Conservation (phyloP, 2,797 vertebrate genomes). For the Hydrocynus forskahlii region DNA sequence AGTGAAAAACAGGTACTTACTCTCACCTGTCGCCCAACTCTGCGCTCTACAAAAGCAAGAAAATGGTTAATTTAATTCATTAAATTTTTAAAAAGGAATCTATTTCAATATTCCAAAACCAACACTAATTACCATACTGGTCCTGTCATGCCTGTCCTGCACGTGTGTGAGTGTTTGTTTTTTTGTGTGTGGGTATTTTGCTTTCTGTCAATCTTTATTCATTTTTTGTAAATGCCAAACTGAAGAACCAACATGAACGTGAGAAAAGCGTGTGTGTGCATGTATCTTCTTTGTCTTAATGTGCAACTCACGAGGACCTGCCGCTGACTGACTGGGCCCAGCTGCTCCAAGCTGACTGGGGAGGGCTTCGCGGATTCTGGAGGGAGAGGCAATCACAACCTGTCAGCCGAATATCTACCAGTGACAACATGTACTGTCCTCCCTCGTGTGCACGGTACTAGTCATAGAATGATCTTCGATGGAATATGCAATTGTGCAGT, state of each 20-base stretch:
- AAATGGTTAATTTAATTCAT: background rate
- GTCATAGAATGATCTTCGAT: too few relatives aligned
- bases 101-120: background rate
- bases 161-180: too few relatives aligned
- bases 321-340: slow-evolving; percentile 71
- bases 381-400: slow-evolving; percentile 18
- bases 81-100: background rate
- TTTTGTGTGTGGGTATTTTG: too few relatives aligned
- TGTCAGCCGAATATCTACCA: background rate
- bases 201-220: too few relatives aligned
- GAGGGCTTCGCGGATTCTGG: slow-evolving; percentile 72
- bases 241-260: too few relatives aligned
- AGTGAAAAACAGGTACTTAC: slow-evolving; percentile 59
- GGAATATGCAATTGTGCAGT: too few relatives aligned
- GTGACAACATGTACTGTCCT: background rate
- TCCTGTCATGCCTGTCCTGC: too few relatives aligned
- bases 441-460: background rate
- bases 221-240: too few relatives aligned
- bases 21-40: slow-evolving; percentile 66
- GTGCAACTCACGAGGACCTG: slow-evolving; percentile 81
- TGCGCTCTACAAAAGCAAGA: slow-evolving; percentile 68
- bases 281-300: background rate
- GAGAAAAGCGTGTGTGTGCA: too few relatives aligned
- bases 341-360: slow-evolving; percentile 74
- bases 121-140: too few relatives aligned